Percentiles rank a stretch among this genome's conserved stretches.
phyloP scores from a whole-genome alignment of 2,888 invertebrate genomes.

The Scaptomyza tumidula region DNA sequence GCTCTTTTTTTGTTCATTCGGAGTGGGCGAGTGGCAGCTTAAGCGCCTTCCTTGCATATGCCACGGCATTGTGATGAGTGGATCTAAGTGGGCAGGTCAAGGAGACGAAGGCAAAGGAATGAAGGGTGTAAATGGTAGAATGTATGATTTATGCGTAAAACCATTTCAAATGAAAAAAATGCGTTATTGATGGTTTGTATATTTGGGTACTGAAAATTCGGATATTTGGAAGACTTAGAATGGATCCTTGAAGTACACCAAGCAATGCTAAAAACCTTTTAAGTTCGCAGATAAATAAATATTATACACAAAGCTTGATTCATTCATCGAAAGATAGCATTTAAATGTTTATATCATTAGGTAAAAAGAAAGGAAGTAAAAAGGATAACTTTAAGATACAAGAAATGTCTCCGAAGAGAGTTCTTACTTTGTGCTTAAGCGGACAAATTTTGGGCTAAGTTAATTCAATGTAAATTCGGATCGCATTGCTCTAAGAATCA shows the following conservation, averaged over 20 bases:
- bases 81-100: background rate
- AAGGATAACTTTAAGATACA: no score
- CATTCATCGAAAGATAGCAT: no score
- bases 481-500: background rate
- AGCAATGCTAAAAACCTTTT: no score
- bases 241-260: no score
- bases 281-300: no score
- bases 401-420: no score
- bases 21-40: slow-evolving; percentile 26
- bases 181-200: no score
- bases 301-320: no score
- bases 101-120: background rate
- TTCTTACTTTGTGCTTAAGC: no score
- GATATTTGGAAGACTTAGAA: background rate
- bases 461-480: background rate
- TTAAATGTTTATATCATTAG: no score
- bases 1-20: background rate
- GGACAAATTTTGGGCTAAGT: no score
- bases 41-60: slow-evolving; percentile 58
- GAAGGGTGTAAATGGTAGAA: background rate
- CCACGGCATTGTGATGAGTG: slow-evolving; percentile 79
- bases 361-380: no score
- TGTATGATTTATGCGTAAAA: slow-evolving; percentile 19
- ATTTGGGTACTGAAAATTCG: background rate
- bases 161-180: slow-evolving; percentile 4